Conservation (phyloP, 2,888 invertebrate genomes). For the Trachelus troglodyta region DNA sequence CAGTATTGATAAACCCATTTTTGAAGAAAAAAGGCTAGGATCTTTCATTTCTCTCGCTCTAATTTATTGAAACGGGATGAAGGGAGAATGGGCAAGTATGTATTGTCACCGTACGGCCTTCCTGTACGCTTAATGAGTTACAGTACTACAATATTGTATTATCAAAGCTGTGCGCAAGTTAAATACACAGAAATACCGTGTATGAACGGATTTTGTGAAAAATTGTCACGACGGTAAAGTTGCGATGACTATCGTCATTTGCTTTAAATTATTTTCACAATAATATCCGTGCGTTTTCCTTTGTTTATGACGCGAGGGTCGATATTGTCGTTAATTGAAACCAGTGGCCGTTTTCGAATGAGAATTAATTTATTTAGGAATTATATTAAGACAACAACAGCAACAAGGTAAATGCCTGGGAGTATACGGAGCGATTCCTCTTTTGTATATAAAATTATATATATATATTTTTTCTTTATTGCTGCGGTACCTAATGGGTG, state of each 20-base stretch:
- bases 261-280: slow-evolving; percentile 36
- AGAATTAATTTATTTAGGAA: slow-evolving; percentile 30
- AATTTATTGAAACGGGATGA: not conserved
- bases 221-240: slow-evolving; percentile 9
- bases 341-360: slow-evolving; percentile 19
- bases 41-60: not conserved
- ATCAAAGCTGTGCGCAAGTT: not conserved
- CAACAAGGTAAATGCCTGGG: slow-evolving; percentile 15
- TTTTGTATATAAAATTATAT: slow-evolving; percentile 38
- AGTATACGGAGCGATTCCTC: slow-evolving; percentile 37
- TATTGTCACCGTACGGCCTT: not conserved
- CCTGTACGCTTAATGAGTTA: not conserved
- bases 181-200: not conserved
- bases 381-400: not conserved
- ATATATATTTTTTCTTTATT: slow-evolving; percentile 26
- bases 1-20: not conserved
- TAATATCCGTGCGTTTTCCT: slow-evolving; percentile 22
- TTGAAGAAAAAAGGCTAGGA: not conserved
- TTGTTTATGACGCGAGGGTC: slow-evolving; percentile 19
- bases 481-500: slow-evolving; percentile 11
- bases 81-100: not conserved
- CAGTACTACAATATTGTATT: not conserved
- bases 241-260: not conserved
- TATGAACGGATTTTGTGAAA: slow-evolving; percentile 4
- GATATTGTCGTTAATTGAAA: slow-evolving; percentile 20